Conservation (phyloP, 2,113 vertebrate species). For the Tachycineta bicolor region DNA sequence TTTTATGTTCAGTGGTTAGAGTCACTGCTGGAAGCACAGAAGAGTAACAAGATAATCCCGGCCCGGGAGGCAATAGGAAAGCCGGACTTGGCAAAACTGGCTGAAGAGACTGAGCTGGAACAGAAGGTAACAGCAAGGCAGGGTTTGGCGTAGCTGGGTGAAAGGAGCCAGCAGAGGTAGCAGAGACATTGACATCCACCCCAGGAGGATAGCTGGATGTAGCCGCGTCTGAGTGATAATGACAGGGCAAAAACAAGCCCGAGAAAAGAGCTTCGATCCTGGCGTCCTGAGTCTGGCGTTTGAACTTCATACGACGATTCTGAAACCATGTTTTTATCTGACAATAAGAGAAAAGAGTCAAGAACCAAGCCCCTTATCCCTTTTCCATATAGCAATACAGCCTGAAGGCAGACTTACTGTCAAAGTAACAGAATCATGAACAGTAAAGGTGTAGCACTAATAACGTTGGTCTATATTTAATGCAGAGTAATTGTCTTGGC, state of each 20-base stretch:
- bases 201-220: neutral
- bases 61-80: neutral
- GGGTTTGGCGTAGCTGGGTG: neutral
- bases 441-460: neutral
- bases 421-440: neutral
- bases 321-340: slow-evolving; percentile 92
- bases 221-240: neutral
- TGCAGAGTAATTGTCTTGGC: neutral
- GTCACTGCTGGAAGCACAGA: neutral
- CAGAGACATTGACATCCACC: neutral
- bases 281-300: slow-evolving; percentile 81
- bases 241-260: slow-evolving; percentile 30
- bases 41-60: neutral
- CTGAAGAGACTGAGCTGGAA: slow-evolving; percentile 21
- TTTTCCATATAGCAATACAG: neutral
- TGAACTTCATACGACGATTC: slow-evolving; percentile 89
- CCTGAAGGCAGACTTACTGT: neutral
- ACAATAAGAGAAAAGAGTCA: neutral
- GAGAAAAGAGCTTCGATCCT: slow-evolving; percentile 72
- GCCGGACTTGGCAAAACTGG: neutral
- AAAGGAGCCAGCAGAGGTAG: neutral
- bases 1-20: neutral
- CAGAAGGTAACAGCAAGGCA: neutral
- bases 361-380: rapidly evolving
- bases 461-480: neutral